phyloP scores from a whole-genome alignment of 2,888 invertebrate species.

The Dioctria rufipes region DNA sequence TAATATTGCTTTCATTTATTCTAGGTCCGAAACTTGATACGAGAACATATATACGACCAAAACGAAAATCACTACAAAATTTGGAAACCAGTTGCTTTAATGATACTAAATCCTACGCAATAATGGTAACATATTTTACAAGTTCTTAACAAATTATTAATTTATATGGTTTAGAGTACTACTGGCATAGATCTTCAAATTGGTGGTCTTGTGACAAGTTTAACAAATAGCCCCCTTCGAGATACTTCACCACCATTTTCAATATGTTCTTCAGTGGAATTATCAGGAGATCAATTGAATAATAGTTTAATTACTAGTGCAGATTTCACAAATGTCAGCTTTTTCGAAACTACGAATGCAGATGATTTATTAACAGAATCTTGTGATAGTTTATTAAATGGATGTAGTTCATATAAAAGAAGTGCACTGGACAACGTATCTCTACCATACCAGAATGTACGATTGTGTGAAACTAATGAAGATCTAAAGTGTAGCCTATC shows the following conservation, averaged over 20 bases:
- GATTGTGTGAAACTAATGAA: not conserved
- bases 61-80: constrained; percentile 67
- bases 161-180: not conserved
- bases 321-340: constrained; percentile 65
- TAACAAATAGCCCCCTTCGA: constrained; percentile 69
- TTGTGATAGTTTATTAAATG: not conserved
- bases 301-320: constrained; percentile 70
- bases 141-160: not conserved
- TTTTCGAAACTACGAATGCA: constrained; percentile 29
- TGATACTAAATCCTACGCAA: constrained; percentile 54
- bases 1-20: too few species aligned
- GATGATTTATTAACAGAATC: constrained; percentile 2
- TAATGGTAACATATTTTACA: constrained; percentile 42
- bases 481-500: not conserved
- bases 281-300: constrained; percentile 67
- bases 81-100: constrained; percentile 68
- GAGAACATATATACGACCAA: constrained; percentile 70
- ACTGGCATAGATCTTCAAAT: constrained; percentile 66
- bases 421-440: too few species aligned
- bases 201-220: constrained; percentile 69
- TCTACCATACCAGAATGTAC: too few species aligned
- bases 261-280: constrained; percentile 68
- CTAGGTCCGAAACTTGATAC: constrained; percentile 69
- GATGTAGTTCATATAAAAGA: not conserved
- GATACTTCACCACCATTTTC: constrained; percentile 70